Conservation (phyloP, 30 jellyfish, hydroid and myxozoan genomes). For the Rhopilema esculentum region DNA sequence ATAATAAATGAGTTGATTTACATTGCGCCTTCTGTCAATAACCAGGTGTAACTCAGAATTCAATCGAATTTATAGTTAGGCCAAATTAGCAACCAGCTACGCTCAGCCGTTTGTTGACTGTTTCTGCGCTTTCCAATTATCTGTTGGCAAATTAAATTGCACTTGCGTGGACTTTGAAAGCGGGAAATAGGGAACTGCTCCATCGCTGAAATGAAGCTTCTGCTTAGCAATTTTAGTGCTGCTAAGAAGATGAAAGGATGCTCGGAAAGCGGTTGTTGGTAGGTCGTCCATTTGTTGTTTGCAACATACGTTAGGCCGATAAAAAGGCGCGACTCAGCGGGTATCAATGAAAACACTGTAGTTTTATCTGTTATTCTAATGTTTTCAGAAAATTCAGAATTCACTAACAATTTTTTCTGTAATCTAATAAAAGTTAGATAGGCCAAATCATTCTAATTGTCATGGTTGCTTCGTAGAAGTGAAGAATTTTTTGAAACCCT, state of each 20-base stretch:
- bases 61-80: conserved; percentile 3
- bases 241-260: not conserved
- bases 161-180: not conserved
- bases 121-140: not conserved
- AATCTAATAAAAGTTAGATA: no score
- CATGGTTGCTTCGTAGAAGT: no score
- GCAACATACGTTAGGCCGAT: not conserved
- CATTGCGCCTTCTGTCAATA: conserved; percentile 40
- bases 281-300: not conserved
- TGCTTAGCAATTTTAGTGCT: not conserved
- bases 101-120: not conserved
- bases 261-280: not conserved
- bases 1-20: conserved; percentile 66
- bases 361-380: not conserved
- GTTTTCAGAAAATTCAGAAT: not conserved
- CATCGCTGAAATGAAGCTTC: not conserved
- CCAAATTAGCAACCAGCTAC: not conserved
- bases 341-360: not conserved
- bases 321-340: not conserved
- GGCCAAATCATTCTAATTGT: no score
- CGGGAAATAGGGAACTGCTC: not conserved
- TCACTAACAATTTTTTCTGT: not conserved
- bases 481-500: no score
- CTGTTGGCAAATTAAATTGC: not conserved
- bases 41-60: conserved; percentile 46